Evolutionary conservation across 2,113 vertebrate genomes (phyloP), one percentile per base, ranked within the genome.

Genomic region (Mola mola): DNA sequence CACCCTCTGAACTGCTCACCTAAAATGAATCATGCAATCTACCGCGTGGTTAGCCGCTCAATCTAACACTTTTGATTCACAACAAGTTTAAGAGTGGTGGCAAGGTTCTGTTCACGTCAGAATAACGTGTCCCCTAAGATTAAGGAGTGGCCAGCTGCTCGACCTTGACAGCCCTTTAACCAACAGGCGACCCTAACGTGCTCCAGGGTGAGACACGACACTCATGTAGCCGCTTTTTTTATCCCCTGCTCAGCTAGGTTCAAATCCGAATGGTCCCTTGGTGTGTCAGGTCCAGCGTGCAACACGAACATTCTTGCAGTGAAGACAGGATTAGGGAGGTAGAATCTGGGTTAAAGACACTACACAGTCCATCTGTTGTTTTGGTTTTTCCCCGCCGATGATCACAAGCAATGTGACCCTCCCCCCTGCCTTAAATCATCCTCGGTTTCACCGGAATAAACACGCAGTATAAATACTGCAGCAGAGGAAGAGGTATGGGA

Each of bases 281-380:
- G 52, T 19, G 8, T 19, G 60, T 38, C 37, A 53, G 41, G 65
- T 66, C 55, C 48, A 17, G 33, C 42, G 20, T 63, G 59, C 37
- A 26, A 36, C 19, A 51, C 56, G 57, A 47, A 75, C 66, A 92
- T 93, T 92, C 87, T 88, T 89, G 64, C 57, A 89, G 84, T 85
- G 76, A 72, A 87, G 78, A 87, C 61, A 31, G 88, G 90, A 93
- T 94, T 92, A 93, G 29, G 65, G 76, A 58, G 77, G 79, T 68
- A 82, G 88, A 92, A 92, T 93, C 85, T 90, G 79, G 88, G 85
- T 92, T 91, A 91, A 87, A 86, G 87, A 86, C 86, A 81, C 73
- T 47, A 75, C 75, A 83, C 79, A 43, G 79, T 72, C 88, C 93
- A 93, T 93, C 92, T 95, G 92, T 87, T 92, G 88, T 92, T 89